Evolutionary conservation across 2,113 vertebrate genomes (phyloP).

Genomic region (Mellivora capensis): DNA sequence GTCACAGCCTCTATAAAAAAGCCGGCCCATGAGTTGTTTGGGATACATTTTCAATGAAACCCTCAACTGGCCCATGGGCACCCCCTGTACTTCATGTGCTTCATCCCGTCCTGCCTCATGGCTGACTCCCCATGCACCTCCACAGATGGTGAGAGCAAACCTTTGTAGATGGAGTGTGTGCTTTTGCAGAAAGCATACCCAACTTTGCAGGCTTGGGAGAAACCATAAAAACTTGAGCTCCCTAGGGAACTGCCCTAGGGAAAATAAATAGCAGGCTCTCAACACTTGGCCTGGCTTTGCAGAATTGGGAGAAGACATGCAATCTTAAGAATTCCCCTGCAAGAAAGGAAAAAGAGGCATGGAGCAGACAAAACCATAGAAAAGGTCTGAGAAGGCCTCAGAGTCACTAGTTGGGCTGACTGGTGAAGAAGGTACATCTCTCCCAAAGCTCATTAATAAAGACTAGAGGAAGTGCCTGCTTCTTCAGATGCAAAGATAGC

Average conservation of each 20-base stretch:
- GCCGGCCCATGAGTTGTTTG: not conserved
- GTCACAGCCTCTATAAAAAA: not conserved
- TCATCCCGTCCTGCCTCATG: not conserved
- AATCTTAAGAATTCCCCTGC: not conserved
- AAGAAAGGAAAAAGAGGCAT: not conserved
- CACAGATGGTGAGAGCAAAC: not conserved
- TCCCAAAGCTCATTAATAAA: not conserved
- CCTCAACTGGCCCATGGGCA: not conserved
- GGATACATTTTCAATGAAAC: not conserved
- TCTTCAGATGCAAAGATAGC: not conserved
- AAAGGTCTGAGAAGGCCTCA: not conserved
- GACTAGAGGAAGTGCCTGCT: not conserved
- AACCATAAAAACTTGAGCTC: not conserved
- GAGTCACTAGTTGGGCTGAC: not conserved
- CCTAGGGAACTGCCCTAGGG: too few relatives aligned
- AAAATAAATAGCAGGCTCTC: not conserved
- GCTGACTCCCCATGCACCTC: not conserved
- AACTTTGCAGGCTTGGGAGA: not conserved
- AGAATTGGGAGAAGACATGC: too few relatives aligned
- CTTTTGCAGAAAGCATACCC: not conserved
- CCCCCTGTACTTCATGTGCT: not conserved
- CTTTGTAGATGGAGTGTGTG: not conserved
- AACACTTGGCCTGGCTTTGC: not conserved
- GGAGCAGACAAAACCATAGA: not conserved
- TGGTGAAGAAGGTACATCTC: not conserved